phyloP scores from a whole-genome alignment of 2,797 vertebrate species.

The Falco naumanni region DNA sequence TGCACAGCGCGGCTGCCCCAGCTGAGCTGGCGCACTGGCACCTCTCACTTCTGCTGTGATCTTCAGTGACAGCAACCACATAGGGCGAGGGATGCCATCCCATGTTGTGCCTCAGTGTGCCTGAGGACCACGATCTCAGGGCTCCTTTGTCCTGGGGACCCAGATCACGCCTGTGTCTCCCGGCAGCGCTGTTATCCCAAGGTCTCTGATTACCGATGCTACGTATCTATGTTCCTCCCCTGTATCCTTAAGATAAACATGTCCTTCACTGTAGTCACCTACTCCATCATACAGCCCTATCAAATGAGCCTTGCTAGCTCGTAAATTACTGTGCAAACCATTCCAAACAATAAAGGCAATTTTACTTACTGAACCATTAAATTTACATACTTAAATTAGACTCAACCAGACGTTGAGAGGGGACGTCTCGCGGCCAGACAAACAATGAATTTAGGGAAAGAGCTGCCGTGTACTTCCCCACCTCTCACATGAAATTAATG shows the following conservation, averaged over 20 bases:
- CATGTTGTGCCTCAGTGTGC: neutral
- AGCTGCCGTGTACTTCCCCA: conserved; percentile 60
- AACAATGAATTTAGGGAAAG: conserved; percentile 73
- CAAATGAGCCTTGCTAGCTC: conserved; percentile 66
- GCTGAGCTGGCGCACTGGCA: neutral
- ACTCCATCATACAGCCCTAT: conserved; percentile 62
- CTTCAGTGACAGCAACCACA: neutral
- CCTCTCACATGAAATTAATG: conserved; percentile 78
- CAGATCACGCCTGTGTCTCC: neutral
- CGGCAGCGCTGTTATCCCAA: neutral
- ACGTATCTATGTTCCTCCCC: neutral
- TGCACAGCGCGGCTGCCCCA: fast-evolving
- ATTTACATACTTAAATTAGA: conserved; percentile 80
- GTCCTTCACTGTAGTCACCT: conserved; percentile 52
- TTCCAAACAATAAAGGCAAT: conserved; percentile 78
- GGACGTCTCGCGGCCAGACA: conserved; percentile 70
- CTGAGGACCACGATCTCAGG: neutral
- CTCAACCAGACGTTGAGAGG: conserved; percentile 65
- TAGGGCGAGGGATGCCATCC: neutral
- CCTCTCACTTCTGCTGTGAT: neutral
- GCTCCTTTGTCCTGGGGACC: neutral
- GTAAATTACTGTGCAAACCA: conserved; percentile 77
- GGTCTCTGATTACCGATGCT: neutral
- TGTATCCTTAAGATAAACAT: conserved; percentile 57
- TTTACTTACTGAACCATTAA: conserved; percentile 81